phyloP scores from a whole-genome alignment of 92 coral and sea anemone genomes.

The Heteractis magnifica region DNA sequence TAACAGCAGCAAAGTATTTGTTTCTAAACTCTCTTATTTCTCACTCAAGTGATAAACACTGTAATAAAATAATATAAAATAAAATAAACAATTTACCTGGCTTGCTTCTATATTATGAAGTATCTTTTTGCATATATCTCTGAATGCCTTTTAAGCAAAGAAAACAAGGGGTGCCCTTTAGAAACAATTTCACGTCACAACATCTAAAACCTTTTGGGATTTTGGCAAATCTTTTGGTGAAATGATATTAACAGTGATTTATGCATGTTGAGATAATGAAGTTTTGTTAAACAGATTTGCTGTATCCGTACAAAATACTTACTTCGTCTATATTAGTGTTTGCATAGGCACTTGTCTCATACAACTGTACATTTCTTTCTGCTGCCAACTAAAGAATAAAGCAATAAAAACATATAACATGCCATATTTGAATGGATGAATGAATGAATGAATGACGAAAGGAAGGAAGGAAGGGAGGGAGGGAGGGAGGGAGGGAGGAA shows the following conservation, averaged over 20 bases:
- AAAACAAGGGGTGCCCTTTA: no score
- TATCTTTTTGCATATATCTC: constrained; percentile 90
- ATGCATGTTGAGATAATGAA: no score
- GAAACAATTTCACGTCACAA: no score
- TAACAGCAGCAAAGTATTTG: no score
- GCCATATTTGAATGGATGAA: not conserved
- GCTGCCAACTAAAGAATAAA: constrained; percentile 74
- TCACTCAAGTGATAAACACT: no score
- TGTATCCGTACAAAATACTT: constrained; percentile 13
- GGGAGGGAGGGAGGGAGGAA: no score
- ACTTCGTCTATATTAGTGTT: constrained; percentile 92
- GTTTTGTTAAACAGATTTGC: no score
- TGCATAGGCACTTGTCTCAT: constrained; percentile 97
- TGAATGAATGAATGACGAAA: not conserved
- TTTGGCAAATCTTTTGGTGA: no score
- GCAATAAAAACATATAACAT: not conserved
- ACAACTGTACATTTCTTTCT: constrained; percentile 81
- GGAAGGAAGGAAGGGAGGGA: no score
- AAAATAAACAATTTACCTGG: constrained; percentile 48
- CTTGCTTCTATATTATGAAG: constrained; percentile 66
- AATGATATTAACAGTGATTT: no score
- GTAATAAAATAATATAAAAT: not conserved
- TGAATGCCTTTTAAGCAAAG: constrained; percentile 65
- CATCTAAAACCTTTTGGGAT: no score
- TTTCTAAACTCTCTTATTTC: not conserved